Conservation (phyloP, 2,113 vertebrate species). For the Petrocephalus microphthalmus region DNA sequence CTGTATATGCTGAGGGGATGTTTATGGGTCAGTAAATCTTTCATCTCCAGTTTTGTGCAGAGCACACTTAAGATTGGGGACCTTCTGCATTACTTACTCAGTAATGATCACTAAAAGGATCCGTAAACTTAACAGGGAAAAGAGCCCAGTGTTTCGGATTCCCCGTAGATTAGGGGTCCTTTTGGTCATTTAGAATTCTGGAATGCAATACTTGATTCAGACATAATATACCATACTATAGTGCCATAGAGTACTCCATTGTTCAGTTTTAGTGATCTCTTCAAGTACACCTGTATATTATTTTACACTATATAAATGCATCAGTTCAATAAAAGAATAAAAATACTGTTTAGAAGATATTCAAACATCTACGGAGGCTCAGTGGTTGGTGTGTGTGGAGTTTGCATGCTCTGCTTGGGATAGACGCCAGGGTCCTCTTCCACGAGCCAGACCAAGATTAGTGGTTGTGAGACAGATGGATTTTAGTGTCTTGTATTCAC, state of each 20-base stretch:
- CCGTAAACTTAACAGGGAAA: not conserved
- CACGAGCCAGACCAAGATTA: not conserved
- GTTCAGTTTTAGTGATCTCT: not conserved
- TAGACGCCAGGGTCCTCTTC: not conserved
- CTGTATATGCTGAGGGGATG: constrained; percentile 36
- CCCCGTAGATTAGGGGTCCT: not conserved
- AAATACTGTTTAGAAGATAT: not conserved
- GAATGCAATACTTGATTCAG: not conserved
- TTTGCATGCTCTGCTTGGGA: not conserved
- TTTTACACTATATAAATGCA: not conserved
- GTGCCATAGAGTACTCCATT: not conserved
- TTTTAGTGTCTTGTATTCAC: not conserved
- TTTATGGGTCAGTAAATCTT: constrained; percentile 53
- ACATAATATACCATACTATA: not conserved
- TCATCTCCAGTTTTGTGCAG: constrained; percentile 45
- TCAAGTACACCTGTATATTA: not conserved
- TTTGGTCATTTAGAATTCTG: not conserved
- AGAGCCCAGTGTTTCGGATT: not conserved
- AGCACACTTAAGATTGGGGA: constrained; percentile 33
- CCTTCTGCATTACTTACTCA: constrained; percentile 19
- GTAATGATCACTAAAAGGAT: not conserved
- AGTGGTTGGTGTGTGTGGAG: not conserved
- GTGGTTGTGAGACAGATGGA: not conserved
- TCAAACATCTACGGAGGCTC: not conserved
- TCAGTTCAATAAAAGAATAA: not conserved